Percentiles rank a stretch among this genome's conserved stretches.
These are phyloP conservation scores for Perca schrenkii DNA, from an alignment of 2,113 vertebrate species.

Conservation along the genomic window DNA sequence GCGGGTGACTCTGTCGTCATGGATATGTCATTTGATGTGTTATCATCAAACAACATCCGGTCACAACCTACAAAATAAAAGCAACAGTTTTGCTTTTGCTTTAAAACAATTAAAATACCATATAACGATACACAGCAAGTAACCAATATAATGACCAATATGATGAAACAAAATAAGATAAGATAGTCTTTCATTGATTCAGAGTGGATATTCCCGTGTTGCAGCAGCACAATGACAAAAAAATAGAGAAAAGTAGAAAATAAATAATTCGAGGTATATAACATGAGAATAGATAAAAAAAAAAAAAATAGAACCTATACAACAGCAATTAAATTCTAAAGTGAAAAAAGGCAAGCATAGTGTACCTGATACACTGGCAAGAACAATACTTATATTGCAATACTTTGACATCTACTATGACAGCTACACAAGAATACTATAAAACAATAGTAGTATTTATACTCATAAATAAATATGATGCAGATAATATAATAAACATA, in stretches of 20 bases:
- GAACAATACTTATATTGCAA: neutral
- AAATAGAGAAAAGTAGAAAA: neutral
- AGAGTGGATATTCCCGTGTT: neutral
- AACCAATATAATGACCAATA: too few species aligned
- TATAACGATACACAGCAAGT: neutral
- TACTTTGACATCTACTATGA: neutral
- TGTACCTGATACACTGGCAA: neutral
- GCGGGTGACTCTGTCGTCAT: constrained; percentile 30
- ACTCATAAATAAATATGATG: neutral
- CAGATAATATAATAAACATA: neutral
- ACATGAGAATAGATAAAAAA: neutral
- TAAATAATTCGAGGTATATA: neutral
- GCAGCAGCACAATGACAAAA: neutral
- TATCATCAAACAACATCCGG: neutral
- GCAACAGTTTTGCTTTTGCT: neutral
- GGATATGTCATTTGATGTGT: neutral
- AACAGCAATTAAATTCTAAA: neutral
- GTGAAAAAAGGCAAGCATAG: neutral
- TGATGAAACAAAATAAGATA: neutral
- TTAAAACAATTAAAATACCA: too few species aligned
- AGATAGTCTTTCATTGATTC: neutral
- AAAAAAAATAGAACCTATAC: neutral
- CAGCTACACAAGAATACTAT: neutral
- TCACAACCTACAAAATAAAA: constrained; percentile 47
- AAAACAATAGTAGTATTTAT: neutral